Evolutionary conservation across 2,888 invertebrate genomes (phyloP).

Genomic region (Lamellibrachia satsuma): DNA sequence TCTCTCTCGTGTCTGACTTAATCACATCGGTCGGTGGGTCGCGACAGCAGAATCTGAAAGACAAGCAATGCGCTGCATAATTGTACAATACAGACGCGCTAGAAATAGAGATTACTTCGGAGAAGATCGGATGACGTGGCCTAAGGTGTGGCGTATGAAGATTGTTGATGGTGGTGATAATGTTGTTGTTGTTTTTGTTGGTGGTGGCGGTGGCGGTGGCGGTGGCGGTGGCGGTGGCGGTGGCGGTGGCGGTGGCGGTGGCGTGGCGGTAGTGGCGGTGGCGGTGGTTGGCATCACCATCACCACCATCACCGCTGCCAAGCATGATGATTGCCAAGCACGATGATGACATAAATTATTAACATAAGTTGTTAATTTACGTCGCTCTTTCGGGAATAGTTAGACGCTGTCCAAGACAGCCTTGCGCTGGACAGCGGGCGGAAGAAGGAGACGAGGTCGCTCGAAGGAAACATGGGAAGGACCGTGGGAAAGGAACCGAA

Average conservation of each 20-base stretch:
- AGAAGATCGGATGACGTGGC: not conserved
- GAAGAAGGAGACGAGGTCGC: too few relatives aligned
- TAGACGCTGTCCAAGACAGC: too few relatives aligned
- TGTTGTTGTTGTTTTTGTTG: not conserved
- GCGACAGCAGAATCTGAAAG: conserved; percentile 37
- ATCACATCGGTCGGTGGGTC: conserved; percentile 27
- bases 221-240: too few relatives aligned
- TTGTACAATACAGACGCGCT: not conserved
- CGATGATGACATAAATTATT: not conserved
- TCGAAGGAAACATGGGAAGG: too few relatives aligned
- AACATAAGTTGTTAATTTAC: not conserved
- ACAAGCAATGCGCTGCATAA: not conserved
- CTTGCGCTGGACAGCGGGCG: too few relatives aligned
- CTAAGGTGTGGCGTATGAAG: not conserved
- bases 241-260: not conserved
- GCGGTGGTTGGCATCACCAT: not conserved
- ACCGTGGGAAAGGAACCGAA: too few relatives aligned
- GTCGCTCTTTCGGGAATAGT: not conserved
- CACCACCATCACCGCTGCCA: too few relatives aligned
- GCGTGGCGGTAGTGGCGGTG: not conserved
- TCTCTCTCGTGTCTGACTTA: conserved; percentile 34
- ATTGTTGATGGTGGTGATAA: not conserved
- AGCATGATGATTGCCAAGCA: not conserved
- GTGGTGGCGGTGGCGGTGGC: not conserved
- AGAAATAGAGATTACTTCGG: not conserved